Percentiles rank a stretch among this genome's conserved stretches.
Evolutionary conservation across 2,888 invertebrate species (phyloP).

Genomic region (Allacma fusca): DNA sequence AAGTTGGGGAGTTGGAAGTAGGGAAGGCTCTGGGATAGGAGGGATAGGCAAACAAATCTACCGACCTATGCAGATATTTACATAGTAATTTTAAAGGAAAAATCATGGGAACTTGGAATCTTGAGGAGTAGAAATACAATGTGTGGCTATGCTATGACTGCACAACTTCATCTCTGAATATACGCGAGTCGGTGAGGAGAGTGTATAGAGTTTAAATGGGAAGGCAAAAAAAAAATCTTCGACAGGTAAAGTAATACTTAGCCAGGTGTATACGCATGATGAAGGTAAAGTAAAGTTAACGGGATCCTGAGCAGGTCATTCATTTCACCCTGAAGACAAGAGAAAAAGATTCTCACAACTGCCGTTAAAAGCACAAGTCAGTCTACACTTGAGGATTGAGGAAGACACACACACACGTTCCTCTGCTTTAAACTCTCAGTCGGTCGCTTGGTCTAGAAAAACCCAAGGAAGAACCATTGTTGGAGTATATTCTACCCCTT

Average conservation of each 20-base stretch:
- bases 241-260: constrained; percentile 8
- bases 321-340: constrained; percentile 49
- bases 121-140: no score
- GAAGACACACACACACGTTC: constrained; percentile 31
- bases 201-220: not conserved
- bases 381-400: constrained; percentile 39
- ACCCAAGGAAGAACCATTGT: not conserved
- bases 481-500: not conserved
- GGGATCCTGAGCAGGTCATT: constrained; percentile 50
- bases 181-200: not conserved
- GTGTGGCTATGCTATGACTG: not conserved
- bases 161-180: not conserved
- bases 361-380: constrained; percentile 43
- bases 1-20: no score
- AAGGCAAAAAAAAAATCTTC: not conserved
- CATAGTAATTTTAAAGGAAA: no score
- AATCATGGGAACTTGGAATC: no score
- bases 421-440: constrained; percentile 4
- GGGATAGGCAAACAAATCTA: no score
- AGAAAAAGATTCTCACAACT: constrained; percentile 35
- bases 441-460: constrained; percentile 20
- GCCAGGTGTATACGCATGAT: constrained; percentile 27
- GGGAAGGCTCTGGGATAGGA: no score
- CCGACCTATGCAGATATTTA: no score
- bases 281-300: constrained; percentile 42